Base-by-base conservation (phyloP, 2,113 vertebrate species). In the Hucho hucho region DNA sequence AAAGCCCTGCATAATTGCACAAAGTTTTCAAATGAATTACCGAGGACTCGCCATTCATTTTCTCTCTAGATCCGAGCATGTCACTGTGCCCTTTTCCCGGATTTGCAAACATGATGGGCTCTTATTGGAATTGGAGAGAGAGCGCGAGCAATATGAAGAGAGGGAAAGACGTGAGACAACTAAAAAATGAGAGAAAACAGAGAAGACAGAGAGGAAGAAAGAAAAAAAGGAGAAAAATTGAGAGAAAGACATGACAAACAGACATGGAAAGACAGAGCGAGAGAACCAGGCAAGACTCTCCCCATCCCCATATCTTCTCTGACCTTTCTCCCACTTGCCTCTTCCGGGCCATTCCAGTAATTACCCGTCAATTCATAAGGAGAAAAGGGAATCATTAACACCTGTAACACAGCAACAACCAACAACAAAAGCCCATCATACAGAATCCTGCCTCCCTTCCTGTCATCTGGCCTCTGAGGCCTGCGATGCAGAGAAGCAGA, bases 61-160 rank as follows among this genome's bases (percentile, higher is more conserved):
- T 43, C 37, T 43, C 47, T 70, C 56, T 22, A 25, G 18, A 71
- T 25, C 58, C 71, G 65, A 12, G 53, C 63, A 26, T 81, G 70
- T 79, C 77, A 74, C 22, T 24, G 70, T 82, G 74, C 77, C 81
- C 67, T 82, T 78, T 75, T 64, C 56, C 59, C 26, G 24, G n/a
- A 47, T 73, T 25, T 70, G 73, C 43, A 73, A 72, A 77, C 49
- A 66, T n/a, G 9, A 25, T 22, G 22, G 20, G 61, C 9, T 9
- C 9, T 26, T 11, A 65, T 9, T 14, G 9, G 26, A 0, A 20
- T 25, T 2, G 56, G 53, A 56, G 53, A 20, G 14, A 56, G 18
- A 56, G 53, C 3, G 53, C 3, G 16, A 56, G 53, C 3, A 2
- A 56, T 4, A 56, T 20, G 18, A 24, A 56, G 9, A 9, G 49